Base-by-base conservation (phyloP, 2,888 invertebrate species). In the Fragum sueziense region DNA sequence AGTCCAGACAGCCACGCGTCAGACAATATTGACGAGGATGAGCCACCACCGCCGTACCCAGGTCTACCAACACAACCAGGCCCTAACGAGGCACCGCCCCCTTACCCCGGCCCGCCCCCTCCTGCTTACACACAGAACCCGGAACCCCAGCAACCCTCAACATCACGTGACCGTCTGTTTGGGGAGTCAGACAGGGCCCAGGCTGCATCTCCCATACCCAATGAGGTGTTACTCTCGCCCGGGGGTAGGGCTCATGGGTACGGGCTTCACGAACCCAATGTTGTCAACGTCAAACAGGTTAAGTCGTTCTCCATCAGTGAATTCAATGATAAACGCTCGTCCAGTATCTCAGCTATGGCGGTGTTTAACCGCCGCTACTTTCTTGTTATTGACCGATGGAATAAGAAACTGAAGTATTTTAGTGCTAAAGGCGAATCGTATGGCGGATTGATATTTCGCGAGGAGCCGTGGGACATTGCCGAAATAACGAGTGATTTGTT, bases 381-480 rank as follows among this genome's bases (percentile, higher is more conserved):
- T 61, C 74, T 84, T 3, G 59, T 82, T 20, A 70, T 84, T 27
- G 84, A 84, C 47, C 47, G 84, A 27, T 84, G 84, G 84, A 84
- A 84, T 62, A 76, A 77, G 37, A 82, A 82, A 41, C 51, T 84
- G 67, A 84, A 84, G 71, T 82, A 79, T 71, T 80, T 82, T 65
- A 80, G 69, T 59, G 70, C 72, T 2, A 29, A 27, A 25, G 84
- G 84, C 14, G 76, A 34, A 20, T 84, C 80, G 4, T 76, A 68
- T 37, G 84, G 84, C 22, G 80, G 82, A 11, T 33, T 84, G 2
- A 76, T 82, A 57, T 84, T 82, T 68, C 75, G 75, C 0, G 82
- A 84, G 22, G 84, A 84, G 59, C 84, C 84, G 11, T 84, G 84
- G 84, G 84, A 84, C 65, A 77, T 84, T 11, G 74, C 84, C 9